A percentile compares a stretch with the other conserved stretches of the same genome.
Evolutionary conservation across 2,113 vertebrate genomes (phyloP).

Genomic region (Catharus minimus): DNA sequence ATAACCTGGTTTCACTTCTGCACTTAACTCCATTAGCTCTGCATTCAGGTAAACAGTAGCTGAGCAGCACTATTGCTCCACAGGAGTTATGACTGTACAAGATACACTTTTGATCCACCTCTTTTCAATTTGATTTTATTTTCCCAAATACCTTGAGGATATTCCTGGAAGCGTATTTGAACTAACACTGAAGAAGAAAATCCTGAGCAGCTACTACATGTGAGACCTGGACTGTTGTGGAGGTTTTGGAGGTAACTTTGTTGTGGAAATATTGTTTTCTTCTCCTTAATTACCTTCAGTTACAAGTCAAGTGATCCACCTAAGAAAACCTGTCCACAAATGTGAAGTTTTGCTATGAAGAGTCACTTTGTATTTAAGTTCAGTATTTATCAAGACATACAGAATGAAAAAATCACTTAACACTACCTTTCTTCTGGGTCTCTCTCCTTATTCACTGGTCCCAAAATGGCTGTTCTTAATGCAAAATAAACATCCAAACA

Average conservation of each 20-base stretch:
- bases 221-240: fast-evolving
- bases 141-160: neutral
- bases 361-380: neutral
- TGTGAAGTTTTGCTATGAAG: neutral
- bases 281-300: neutral
- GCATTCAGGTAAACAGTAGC: neutral
- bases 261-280: neutral
- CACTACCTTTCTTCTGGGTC: neutral
- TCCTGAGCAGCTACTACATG: neutral
- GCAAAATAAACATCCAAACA: neutral
- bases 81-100: neutral
- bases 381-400: neutral
- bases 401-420: neutral
- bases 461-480: neutral
- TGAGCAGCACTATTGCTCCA: neutral
- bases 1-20: neutral
- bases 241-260: neutral
- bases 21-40: neutral
- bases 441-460: neutral
- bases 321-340: neutral
- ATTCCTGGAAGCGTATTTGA: neutral
- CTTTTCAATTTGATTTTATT: neutral
- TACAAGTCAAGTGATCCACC: fast-evolving
- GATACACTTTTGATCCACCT: neutral
- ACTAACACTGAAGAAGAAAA: neutral